Conservation (phyloP, 2,113 vertebrate species). For the Seriola dumerili region DNA sequence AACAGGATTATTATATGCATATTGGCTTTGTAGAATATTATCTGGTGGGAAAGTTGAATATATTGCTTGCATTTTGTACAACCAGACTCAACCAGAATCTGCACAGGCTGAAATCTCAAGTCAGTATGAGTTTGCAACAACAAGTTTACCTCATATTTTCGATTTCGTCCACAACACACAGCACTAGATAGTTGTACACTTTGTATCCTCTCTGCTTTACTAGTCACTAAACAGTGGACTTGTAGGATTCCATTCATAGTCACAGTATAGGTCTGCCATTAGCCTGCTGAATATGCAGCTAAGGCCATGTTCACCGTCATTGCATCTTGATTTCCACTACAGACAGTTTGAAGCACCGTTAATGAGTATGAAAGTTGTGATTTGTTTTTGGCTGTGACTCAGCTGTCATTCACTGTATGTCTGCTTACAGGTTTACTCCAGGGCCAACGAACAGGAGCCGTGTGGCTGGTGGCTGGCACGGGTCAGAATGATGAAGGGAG, state of each 20-base stretch:
- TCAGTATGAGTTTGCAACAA: background rate
- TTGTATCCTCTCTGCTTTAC: background rate
- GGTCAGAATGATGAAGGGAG: slow-evolving; percentile 95
- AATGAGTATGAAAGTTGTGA: background rate
- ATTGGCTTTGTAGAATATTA: background rate
- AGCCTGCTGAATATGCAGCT: background rate
- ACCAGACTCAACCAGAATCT: background rate
- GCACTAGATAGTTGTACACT: background rate
- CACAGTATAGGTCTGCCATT: background rate
- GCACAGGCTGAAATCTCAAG: too few relatives aligned
- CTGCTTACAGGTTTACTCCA: slow-evolving; percentile 89
- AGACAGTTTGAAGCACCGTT: background rate
- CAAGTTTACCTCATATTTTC: background rate
- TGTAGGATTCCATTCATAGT: background rate
- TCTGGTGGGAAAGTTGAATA: background rate
- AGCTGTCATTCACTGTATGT: background rate
- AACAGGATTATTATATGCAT: background rate
- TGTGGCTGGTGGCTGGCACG: slow-evolving; percentile 95
- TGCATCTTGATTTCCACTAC: background rate
- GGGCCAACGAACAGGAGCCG: slow-evolving; percentile 93
- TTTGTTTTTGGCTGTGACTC: background rate
- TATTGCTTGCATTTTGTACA: background rate
- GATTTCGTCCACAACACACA: background rate
- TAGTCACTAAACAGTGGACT: background rate
- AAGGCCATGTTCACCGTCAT: background rate